A percentile compares a stretch with the other conserved stretches of the same genome.
Conservation (phyloP, 2,797 vertebrate species). For the Rhabdomys pumilio region DNA sequence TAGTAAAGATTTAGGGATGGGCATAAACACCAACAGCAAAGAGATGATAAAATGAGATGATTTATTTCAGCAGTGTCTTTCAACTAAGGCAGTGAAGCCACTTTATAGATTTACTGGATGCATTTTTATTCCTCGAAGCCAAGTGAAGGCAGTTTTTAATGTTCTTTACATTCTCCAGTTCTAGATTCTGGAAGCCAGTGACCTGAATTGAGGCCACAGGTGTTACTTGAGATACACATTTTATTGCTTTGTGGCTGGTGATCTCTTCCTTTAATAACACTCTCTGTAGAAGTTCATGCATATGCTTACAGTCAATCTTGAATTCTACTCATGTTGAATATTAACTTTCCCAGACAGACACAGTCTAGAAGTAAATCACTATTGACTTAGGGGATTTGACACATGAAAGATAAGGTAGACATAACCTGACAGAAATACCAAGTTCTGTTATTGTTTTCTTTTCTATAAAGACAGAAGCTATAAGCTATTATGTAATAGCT, state of each 20-base stretch:
- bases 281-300: constrained; percentile 13
- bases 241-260: not conserved
- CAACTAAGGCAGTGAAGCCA: not conserved
- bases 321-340: constrained; percentile 44
- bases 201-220: not conserved
- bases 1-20: not conserved
- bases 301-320: not conserved
- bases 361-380: constrained; percentile 1
- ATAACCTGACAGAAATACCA: not conserved
- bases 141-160: constrained; percentile 1
- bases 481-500: not conserved
- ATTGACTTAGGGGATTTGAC: not conserved
- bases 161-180: constrained; percentile 35
- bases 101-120: not conserved
- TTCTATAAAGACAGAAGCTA: not conserved
- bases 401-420: not conserved
- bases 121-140: not conserved
- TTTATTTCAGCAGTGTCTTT: constrained; percentile 43
- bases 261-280: not conserved
- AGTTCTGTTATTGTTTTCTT: not conserved
- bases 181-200: constrained; percentile 4
- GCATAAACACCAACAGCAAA: not conserved
- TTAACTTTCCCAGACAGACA: constrained; percentile 43
- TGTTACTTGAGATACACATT: constrained; percentile 18
- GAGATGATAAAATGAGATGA: not conserved